Base-by-base conservation (phyloP, 1,140 invertebrate species). In the Metaphire vulgaris region DNA sequence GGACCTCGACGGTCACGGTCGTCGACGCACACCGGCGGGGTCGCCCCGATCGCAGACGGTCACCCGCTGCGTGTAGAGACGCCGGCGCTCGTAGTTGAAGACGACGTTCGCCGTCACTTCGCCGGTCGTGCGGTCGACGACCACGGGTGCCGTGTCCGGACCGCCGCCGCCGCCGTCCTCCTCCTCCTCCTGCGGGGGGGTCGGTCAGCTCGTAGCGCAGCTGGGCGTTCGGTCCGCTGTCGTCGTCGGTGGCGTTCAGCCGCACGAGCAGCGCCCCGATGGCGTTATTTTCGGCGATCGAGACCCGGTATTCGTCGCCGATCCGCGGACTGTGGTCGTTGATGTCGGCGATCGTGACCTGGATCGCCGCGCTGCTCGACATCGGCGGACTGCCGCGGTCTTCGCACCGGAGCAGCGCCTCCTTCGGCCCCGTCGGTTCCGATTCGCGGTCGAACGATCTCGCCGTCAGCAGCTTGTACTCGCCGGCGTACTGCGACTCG, bases 41-140 rank as follows among this genome's bases (percentile, higher is more conserved):
- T 89, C 90, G 0, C 97, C 97, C 0, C 95, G 95, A 84, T 99
- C 97, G 33, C 92, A 86, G 0, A 97, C 97, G 86, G 97, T 93
- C 74, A 99, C 93, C 1, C 94, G 89, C 78, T 99, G 88, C 81
- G 90, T 91, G 82, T 98, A 98, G 29, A 90, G 90, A 0, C 93
- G 89, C 0, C 91, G 92, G 0, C 92, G 92, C 87, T 99, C 97
- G 64, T 96, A 90, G 85, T 99, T 96, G 12, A 99, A 87, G 76
- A 96, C 33, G 21, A 75, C 33, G 14, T 89, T 88, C 0, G 94
- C 96, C 32, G 91, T 94, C 75, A 98, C 92, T 76, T 97, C 87
- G 6, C 97, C 97, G 76, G 89, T 56, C 41, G 41, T 21, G 6
- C 6, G 6, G 21, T 56, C 41, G 6, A 56, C 41, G 6, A 56